Base-by-base conservation (phyloP, 1,140 invertebrate genomes). In the Pseudomyrmex gracilis region DNA sequence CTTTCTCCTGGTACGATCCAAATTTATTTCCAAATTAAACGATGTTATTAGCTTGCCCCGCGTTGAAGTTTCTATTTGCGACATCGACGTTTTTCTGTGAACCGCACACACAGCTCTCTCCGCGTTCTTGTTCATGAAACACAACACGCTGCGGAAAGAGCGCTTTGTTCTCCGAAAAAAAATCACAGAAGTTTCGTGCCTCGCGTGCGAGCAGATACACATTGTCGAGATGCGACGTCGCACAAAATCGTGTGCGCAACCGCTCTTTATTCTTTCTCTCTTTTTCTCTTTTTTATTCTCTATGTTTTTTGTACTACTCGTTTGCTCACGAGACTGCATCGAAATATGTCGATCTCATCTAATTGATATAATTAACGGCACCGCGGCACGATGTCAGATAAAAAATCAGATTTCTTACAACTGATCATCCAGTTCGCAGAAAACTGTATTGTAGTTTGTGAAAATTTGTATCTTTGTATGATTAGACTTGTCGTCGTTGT, bases 131-230 rank as follows among this genome's bases (percentile, higher is more conserved):
- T 61, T 67, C 55, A 49, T 34, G 45, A 63, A 76, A 76, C 78
- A 53, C 78, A 53, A 57, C 61, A 49, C 20, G 55, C 20, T 60
- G 58, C 61, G 13, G 55, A 51, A n/a, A 71, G 53, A 12, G 66
- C 66, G 73, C 76, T 71, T 80, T 80, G 76, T 80, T 80, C 55
- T 55, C 66, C 60, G 66, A 80, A 80, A 80, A 80, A 80, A 80
- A 80, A 80, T 80, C 76, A 80, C 66, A 70, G 22, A 80, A 80
- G 66, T 80, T 80, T 80, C 71, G 76, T 71, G 66, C 43, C 55
- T 58, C 55, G 76, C 43, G 76, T 58, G n/a, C 8, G 61, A 60
- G 20, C n/a, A 17, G 24, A 24, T 2, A 45, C 64, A 57, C 64
- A 53, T 70, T 47, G 64, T n/a, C 20, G 76, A 47, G 66, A 55